Evolutionary conservation across 2,797 vertebrate genomes (phyloP), one percentile per base, ranked within the genome.

Genomic region (Philypnodon macrostomus): DNA sequence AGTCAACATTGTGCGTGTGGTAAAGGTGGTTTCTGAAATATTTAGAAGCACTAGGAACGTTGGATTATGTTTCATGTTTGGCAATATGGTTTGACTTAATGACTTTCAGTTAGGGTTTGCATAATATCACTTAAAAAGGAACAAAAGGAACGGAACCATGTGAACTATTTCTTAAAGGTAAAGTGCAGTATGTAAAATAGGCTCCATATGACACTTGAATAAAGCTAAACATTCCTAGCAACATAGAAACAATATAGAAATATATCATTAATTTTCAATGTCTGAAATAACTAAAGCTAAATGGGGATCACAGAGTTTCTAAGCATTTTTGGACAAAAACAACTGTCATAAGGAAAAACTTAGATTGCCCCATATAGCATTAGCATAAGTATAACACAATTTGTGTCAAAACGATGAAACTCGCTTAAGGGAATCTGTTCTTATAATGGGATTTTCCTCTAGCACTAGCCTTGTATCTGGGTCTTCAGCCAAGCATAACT

Each of bases 401-500:
- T n/a, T 29, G 9, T 3, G 7, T 10, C 27, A 29, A 29, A 29
- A 29, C 15, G 13, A 24, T 14, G n/a, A 26, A 40, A 24, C 15
- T 26, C 10, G 32, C 32, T 33, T 13, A 33, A 33, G 32, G 32
- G 15, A 14, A 33, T 6, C 2, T 42, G 41, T 17, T 30, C 14
- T 15, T 44, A 30, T 44, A 44, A 44, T 4, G 26, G 41, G 15
- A 30, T 30, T 44, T 44, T 30, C 26, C n/a, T 13, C 6, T 8
- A 8, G 23, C 13, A 7, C 11, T 10, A 16, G 24, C 48, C 33
- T 3, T 17, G 1, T 58, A 58, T 70, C 54, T 73, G 64, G 63
- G 53, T 52, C 53, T 49, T 63, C 72, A 42, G 53, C 17, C 29
- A 63, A 63, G 67, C 62, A 15, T 41, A 60, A 40, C 62, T 53